Conservation (phyloP, 2,797 vertebrate species). For the Decapterus maruadsi region DNA sequence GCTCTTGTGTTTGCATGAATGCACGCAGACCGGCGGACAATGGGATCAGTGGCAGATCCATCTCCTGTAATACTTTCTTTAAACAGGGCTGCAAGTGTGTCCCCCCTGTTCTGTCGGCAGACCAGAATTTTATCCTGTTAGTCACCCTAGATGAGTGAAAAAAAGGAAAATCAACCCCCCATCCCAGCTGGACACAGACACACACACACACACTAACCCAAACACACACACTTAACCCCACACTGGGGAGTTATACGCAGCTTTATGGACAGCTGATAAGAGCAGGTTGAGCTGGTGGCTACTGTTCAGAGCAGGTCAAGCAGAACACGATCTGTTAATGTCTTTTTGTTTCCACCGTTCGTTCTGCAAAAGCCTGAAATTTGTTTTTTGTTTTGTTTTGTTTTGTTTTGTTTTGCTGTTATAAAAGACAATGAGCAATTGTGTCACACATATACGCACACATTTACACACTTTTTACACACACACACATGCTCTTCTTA, state of each 20-base stretch:
- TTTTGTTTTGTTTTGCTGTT: constrained; percentile 47
- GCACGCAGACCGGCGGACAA: constrained; percentile 76
- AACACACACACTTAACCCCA: constrained; percentile 49
- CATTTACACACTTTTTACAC: no score
- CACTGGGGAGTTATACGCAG: constrained; percentile 65
- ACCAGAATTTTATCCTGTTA: constrained; percentile 84
- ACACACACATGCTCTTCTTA: constrained; percentile 62
- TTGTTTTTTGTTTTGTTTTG: constrained; percentile 57
- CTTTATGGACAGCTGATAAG: constrained; percentile 83
- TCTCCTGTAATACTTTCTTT: constrained; percentile 84
- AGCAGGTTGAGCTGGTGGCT: constrained; percentile 80
- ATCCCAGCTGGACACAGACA: constrained; percentile 82
- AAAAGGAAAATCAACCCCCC: constrained; percentile 78
- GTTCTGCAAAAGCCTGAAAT: constrained; percentile 65
- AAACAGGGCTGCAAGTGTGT: constrained; percentile 83
- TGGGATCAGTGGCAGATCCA: constrained; percentile 84
- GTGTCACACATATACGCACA: constrained; percentile 71
- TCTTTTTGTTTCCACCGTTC: constrained; percentile 79
- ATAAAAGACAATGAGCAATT: constrained; percentile 74
- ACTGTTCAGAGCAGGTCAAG: constrained; percentile 84
- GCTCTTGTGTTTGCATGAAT: constrained; percentile 73
- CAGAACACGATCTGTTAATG: constrained; percentile 81
- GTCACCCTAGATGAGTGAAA: constrained; percentile 86
- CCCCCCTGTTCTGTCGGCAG: constrained; percentile 83
- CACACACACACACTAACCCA: constrained; percentile 46